A percentile compares a stretch with the other conserved stretches of the same genome.
These are phyloP conservation scores for Anguilla obscura DNA, from an alignment of 2,797 vertebrate species.

Conservation along the genomic window DNA sequence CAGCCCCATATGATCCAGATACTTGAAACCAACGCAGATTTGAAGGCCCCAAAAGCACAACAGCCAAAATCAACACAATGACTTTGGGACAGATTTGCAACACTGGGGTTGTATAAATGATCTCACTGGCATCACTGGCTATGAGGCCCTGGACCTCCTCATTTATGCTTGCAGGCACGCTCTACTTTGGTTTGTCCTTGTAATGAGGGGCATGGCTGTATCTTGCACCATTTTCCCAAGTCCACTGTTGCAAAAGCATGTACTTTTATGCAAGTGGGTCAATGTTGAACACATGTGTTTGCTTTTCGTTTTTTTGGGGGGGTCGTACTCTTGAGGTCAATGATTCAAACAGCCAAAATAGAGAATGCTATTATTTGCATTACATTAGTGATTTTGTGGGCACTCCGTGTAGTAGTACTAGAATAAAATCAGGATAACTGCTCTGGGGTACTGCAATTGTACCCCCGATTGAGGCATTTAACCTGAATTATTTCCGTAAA, in stretches of 20 bases:
- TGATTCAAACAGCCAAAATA: background rate
- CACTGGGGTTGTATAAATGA: background rate
- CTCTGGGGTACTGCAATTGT: background rate
- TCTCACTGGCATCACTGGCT: background rate
- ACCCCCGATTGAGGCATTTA: background rate
- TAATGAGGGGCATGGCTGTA: background rate
- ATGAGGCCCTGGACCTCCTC: background rate
- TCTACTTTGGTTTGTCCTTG: background rate
- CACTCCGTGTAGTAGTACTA: background rate
- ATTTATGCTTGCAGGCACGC: background rate
- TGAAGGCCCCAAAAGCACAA: too few relatives aligned
- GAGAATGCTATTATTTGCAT: background rate
- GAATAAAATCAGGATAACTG: background rate
- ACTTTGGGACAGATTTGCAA: background rate
- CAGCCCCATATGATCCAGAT: too few relatives aligned
- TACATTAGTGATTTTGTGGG: background rate
- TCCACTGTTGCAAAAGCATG: background rate
- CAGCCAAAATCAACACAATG: background rate
- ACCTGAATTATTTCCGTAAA: background rate
- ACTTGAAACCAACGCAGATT: too few relatives aligned
- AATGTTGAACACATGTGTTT: background rate
- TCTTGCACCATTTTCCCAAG: background rate
- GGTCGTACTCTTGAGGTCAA: background rate
- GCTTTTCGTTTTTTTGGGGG: background rate
- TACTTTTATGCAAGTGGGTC: background rate